Conservation (phyloP, 2,888 invertebrate genomes). For the Theretra japonica region DNA sequence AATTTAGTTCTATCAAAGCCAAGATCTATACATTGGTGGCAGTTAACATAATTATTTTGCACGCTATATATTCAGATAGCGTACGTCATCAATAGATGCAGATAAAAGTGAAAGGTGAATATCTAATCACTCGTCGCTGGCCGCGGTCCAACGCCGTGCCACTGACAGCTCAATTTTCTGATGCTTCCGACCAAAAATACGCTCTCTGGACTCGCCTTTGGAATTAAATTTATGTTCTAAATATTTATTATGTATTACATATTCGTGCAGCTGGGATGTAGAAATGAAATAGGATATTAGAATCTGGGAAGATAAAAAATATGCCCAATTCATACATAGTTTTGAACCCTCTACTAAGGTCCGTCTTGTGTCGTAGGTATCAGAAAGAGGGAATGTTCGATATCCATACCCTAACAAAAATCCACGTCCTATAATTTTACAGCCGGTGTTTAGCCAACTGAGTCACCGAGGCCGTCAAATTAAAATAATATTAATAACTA, state of each 20-base stretch:
- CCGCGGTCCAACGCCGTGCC: conserved; percentile 51
- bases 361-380: no score
- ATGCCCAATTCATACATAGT: no score
- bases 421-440: no score
- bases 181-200: conserved; percentile 38
- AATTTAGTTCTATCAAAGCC: neutral
- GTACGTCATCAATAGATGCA: conserved; percentile 11
- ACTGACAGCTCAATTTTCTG: conserved; percentile 65
- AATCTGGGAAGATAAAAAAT: no score
- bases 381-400: no score
- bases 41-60: neutral
- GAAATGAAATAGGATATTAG: no score
- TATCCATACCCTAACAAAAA: no score
- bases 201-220: conserved; percentile 8
- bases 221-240: conserved; percentile 22
- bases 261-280: no score
- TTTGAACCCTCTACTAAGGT: no score
- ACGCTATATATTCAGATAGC: neutral
- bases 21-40: neutral
- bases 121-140: conserved; percentile 58
- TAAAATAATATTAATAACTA: no score
- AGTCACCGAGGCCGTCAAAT: no score
- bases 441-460: no score
- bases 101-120: conserved; percentile 35
- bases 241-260: neutral